Evolutionary conservation across 92 coral and sea anemone genomes (phyloP).

Genomic region (Palythoa heliodiscus): DNA sequence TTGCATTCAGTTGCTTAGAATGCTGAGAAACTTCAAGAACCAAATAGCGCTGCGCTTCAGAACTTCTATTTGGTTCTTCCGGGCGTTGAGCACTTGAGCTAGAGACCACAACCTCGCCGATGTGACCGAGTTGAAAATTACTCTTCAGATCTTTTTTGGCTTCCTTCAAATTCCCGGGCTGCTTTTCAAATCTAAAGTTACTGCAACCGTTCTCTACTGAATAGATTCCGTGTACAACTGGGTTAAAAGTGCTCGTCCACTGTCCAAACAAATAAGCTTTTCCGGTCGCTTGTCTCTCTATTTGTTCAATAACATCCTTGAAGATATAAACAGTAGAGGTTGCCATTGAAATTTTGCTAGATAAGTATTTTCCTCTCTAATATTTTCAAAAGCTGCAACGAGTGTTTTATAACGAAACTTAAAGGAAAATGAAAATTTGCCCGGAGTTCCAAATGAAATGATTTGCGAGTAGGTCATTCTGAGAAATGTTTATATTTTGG

Average conservation of each 20-base stretch:
- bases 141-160: not conserved
- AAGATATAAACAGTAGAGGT: slow-evolving; percentile 21
- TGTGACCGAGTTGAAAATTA: slow-evolving; percentile 3
- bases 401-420: not conserved
- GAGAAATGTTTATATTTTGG: not conserved
- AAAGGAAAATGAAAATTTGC: not conserved
- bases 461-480: not conserved
- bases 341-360: not conserved
- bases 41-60: not conserved
- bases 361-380: no score
- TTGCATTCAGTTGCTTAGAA: not conserved
- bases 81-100: not conserved
- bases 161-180: not conserved
- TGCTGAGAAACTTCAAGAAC: not conserved
- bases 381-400: no score
- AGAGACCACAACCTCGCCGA: not conserved
- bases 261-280: slow-evolving; percentile 25
- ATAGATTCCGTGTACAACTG: slow-evolving; percentile 33
- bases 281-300: not conserved
- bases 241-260: slow-evolving; percentile 36
- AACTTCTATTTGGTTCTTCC: not conserved
- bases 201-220: not conserved
- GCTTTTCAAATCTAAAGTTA: slow-evolving; percentile 7
- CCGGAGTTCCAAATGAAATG: not conserved
- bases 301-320: not conserved